Conservation (phyloP, 2,888 invertebrate genomes). For the Epicampocera succincta region DNA sequence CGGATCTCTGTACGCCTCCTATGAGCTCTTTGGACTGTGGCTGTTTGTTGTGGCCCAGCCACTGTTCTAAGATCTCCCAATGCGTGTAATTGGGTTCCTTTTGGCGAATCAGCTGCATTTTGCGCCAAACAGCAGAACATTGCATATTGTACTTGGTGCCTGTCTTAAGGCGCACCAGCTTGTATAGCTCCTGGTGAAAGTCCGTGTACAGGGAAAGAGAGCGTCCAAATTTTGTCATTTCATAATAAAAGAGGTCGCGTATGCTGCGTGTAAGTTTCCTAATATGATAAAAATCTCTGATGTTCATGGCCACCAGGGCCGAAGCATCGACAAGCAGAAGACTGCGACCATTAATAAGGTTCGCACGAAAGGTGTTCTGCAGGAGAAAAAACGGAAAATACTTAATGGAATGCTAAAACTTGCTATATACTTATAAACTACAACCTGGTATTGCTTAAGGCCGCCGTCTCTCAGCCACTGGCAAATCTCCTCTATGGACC, state of each 20-base stretch:
- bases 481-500: conserved; percentile 82
- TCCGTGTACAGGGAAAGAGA: conserved; percentile 82
- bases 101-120: conserved; percentile 83
- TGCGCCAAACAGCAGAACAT: conserved; percentile 82
- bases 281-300: conserved; percentile 82
- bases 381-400: too few relatives aligned
- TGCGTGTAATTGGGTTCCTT: conserved; percentile 82
- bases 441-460: conserved; percentile 83
- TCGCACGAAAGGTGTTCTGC: conserved; percentile 81
- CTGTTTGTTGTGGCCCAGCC: conserved; percentile 69
- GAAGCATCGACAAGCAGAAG: conserved; percentile 83
- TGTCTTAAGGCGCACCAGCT: conserved; percentile 82
- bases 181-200: conserved; percentile 83
- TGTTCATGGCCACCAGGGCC: conserved; percentile 82
- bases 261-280: conserved; percentile 79
- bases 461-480: conserved; percentile 83
- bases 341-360: conserved; percentile 82
- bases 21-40: conserved; percentile 72
- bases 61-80: conserved; percentile 82
- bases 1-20: conserved; percentile 72
- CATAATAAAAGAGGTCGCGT: conserved; percentile 81
- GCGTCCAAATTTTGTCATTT: conserved; percentile 81
- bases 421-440: too few relatives aligned
- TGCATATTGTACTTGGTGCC: conserved; percentile 83
- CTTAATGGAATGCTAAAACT: too few relatives aligned